Conservation (phyloP, 2,113 vertebrate genomes). For the Pitta sordida region DNA sequence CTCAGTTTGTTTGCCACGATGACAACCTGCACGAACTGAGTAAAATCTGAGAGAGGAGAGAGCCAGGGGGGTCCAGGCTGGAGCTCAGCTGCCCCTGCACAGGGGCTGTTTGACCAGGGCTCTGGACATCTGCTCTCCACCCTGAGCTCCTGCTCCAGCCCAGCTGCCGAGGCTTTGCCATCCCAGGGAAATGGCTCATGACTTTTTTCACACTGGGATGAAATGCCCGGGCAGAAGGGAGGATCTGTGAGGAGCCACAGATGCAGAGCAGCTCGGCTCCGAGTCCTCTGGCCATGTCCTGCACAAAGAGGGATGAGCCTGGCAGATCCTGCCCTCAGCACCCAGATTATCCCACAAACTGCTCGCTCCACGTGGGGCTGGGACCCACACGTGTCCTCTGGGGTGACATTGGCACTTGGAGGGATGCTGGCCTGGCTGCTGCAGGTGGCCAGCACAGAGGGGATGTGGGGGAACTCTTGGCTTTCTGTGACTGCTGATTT, state of each 20-base stretch:
- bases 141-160: not conserved
- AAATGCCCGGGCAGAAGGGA: not conserved
- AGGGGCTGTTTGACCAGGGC: not conserved
- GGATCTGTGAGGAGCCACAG: not conserved
- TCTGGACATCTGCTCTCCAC: not conserved
- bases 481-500: not conserved
- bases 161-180: not conserved
- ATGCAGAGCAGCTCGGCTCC: not conserved
- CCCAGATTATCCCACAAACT: fast-evolving
- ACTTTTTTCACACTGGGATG: not conserved
- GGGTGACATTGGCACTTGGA: fast-evolving
- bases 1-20: not conserved
- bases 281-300: not conserved
- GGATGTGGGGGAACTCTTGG: not conserved
- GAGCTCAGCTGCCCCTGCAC: not conserved
- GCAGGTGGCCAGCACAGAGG: not conserved
- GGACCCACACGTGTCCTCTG: fast-evolving
- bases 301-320: not conserved
- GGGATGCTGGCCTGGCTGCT: not conserved
- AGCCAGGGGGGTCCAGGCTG: fast-evolving
- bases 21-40: not conserved
- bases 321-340: not conserved
- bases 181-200: not conserved
- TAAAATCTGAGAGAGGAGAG: not conserved
- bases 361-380: fast-evolving